phyloP scores from a whole-genome alignment of 2,888 invertebrate genomes.

The Loripinus fragilis region DNA sequence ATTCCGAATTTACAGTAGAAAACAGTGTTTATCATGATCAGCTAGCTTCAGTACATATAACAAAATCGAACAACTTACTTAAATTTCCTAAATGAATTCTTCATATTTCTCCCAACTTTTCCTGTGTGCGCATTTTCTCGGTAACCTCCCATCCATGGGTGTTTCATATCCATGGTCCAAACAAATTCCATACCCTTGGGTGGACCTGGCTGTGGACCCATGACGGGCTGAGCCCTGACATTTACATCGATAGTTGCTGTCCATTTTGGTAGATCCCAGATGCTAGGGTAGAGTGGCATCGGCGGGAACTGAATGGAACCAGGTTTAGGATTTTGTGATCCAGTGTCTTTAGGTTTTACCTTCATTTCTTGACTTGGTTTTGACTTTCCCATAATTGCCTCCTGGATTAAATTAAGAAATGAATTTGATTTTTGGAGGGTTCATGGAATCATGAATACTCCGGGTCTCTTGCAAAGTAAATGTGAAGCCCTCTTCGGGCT shows the following conservation, averaged over 20 bases:
- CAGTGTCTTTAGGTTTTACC: neutral
- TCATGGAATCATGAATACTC: too few relatives aligned
- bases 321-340: neutral
- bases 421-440: too few relatives aligned
- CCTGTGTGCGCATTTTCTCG: neutral
- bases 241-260: constrained; percentile 11
- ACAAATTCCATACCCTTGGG: constrained; percentile 26
- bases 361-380: neutral
- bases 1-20: too few relatives aligned
- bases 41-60: too few relatives aligned
- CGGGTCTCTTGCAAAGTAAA: too few relatives aligned
- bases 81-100: constrained; percentile 18
- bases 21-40: too few relatives aligned
- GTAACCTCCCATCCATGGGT: constrained; percentile 52
- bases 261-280: constrained; percentile 51
- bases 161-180: neutral
- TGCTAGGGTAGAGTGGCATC: constrained; percentile 36
- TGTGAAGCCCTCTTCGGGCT: too few relatives aligned
- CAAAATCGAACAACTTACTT: constrained; percentile 41
- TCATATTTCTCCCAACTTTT: constrained; percentile 20
- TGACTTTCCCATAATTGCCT: constrained; percentile 19
- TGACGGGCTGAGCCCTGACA: constrained; percentile 15
- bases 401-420: too few relatives aligned
- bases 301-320: neutral
- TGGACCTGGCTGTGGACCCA: constrained; percentile 14